These are phyloP conservation scores for Gallinago jamesoni DNA, from an alignment of 2,113 vertebrate genomes.

Conservation along the genomic window DNA sequence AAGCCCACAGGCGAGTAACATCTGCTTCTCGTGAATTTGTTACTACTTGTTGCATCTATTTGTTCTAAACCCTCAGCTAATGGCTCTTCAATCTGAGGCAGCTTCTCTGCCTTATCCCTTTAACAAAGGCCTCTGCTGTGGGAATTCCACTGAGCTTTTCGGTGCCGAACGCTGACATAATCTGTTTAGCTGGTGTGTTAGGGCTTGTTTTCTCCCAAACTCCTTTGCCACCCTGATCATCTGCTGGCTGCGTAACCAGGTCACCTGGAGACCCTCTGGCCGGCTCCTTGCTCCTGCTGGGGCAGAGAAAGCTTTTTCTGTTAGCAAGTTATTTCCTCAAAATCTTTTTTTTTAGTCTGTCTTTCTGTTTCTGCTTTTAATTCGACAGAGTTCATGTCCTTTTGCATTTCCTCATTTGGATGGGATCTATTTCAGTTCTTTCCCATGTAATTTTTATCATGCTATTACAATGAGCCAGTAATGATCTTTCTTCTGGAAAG, in stretches of 20 bases:
- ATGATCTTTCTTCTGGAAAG: not conserved
- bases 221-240: not conserved
- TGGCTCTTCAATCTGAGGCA: not conserved
- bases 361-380: not conserved
- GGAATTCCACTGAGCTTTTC: constrained; percentile 1
- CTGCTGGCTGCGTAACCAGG: not conserved
- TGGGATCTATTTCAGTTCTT: not conserved
- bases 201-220: not conserved
- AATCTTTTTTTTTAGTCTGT: not conserved
- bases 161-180: fast-evolving
- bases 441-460: not conserved
- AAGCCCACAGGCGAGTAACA: not conserved
- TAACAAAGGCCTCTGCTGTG: not conserved
- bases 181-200: not conserved
- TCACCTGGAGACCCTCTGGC: not conserved
- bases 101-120: not conserved
- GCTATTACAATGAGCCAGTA: not conserved
- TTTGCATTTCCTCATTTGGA: not conserved
- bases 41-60: not conserved
- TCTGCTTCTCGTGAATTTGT: not conserved
- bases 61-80: not conserved
- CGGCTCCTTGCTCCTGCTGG: not conserved
- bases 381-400: not conserved
- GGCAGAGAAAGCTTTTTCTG: not conserved
- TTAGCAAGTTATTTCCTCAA: not conserved